These are phyloP conservation scores for Notodonta ziczac DNA, from an alignment of 2,888 invertebrate genomes.

Conservation along the genomic window DNA sequence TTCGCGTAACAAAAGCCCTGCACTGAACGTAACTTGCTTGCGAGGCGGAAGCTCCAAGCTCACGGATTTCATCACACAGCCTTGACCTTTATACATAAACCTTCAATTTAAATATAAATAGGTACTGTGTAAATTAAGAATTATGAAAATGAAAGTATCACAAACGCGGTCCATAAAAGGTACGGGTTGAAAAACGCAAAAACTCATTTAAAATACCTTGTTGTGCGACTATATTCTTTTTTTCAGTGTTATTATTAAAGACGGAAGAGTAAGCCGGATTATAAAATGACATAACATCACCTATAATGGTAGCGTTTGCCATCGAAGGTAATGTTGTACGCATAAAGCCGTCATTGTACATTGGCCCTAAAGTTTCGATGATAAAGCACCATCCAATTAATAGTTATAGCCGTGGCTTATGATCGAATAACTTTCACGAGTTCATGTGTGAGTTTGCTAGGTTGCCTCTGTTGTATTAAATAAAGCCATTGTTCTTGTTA, in stretches of 20 bases:
- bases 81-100: constrained; percentile 1
- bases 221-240: neutral
- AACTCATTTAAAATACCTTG: neutral
- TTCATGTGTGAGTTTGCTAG: constrained; percentile 9
- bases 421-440: constrained; percentile 7
- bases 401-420: constrained; percentile 29
- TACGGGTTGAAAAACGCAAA: neutral
- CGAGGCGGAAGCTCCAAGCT: neutral
- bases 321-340: neutral
- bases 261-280: neutral
- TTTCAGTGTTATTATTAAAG: neutral
- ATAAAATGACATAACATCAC: neutral
- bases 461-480: neutral
- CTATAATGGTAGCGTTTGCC: neutral
- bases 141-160: neutral
- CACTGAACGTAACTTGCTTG: neutral
- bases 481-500: neutral
- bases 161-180: neutral
- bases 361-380: constrained; percentile 25
- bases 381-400: constrained; percentile 34
- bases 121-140: neutral
- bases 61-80: neutral
- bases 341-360: constrained; percentile 3
- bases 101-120: neutral
- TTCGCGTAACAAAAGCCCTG: constrained; percentile 2